Evolutionary conservation across 2,113 vertebrate species (phyloP), one percentile per base, ranked within the genome.

Genomic region (Uropsilus gracilis): DNA sequence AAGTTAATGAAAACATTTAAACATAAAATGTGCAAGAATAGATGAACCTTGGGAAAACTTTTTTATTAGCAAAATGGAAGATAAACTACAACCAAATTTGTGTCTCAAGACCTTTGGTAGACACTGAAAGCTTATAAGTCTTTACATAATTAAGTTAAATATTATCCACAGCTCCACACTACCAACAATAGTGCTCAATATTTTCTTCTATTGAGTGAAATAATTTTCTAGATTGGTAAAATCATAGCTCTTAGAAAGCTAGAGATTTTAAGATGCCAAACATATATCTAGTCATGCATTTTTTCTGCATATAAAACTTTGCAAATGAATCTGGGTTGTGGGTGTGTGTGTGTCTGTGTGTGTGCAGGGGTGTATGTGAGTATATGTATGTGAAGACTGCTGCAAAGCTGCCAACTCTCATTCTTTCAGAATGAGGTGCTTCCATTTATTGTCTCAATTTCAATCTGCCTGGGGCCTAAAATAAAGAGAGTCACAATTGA

Each of bases 401-500:
- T 55, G 71, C 14, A 2, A 94, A 97, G 92, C 94, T 97, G 97
- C 97, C 98, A 97, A 72, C 57, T 96, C 95, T 98, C 96, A 97
- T 97, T 98, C 97, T 97, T 98, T 95, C 46, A 94, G 93, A 98
- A 97, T 97, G 98, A 98, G 96, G 94, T 97, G 83, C 95, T 98
- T 97, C 97, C 98, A 97, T 98, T 98, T 98, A 98, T 98, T 98
- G 98, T 98, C 97, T 98, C 97, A 97, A 97, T 98, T 98, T 98
- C 97, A 98, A 95, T 95, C 97, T 97, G 98, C 98, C 98, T 50
- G 39, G 61, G 97, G 98, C 97, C 59, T 90, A 97, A 98, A 98
- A 98, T 97, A 98, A 98, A 98, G 95, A 95, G 80, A 98, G 97
- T 84, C 97, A 98, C 98, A 98, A 98, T 88, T 98, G 98, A 98